phyloP scores from a whole-genome alignment of 2,888 invertebrate genomes.

The Hanleya hanleyi region DNA sequence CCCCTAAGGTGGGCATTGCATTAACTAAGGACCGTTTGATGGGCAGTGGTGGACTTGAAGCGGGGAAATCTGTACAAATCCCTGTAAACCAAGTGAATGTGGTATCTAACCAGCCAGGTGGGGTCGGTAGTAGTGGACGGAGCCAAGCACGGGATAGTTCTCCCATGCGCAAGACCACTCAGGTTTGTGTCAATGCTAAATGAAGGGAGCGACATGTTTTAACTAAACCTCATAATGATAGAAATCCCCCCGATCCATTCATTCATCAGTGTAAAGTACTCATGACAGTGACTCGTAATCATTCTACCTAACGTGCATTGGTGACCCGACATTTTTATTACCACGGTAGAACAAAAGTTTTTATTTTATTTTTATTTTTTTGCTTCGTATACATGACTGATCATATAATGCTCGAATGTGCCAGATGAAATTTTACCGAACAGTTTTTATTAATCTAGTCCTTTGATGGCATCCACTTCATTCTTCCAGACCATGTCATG shows the following conservation, averaged over 20 bases:
- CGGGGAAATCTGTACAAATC: slow-evolving; percentile 55
- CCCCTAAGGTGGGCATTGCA: slow-evolving; percentile 57
- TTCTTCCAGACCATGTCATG: neutral
- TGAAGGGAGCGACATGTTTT: slow-evolving; percentile 46
- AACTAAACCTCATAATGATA: neutral
- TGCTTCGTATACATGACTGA: too few species aligned
- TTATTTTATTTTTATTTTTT: neutral
- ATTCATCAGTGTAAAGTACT: neutral
- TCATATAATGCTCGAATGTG: too few species aligned
- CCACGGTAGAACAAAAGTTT: too few species aligned
- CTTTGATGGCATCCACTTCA: neutral
- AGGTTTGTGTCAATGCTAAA: slow-evolving; percentile 70
- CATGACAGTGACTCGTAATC: too few species aligned
- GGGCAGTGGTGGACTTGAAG: slow-evolving; percentile 4
- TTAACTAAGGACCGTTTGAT: slow-evolving; percentile 50
- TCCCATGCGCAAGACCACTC: slow-evolving; percentile 61
- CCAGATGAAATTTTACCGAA: neutral
- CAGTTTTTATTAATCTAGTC: neutral
- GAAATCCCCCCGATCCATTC: neutral
- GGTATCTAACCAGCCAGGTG: slow-evolving; percentile 44
- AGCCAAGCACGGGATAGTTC: slow-evolving; percentile 54
- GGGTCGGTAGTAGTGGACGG: slow-evolving; percentile 37
- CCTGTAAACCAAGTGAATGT: slow-evolving; percentile 64
- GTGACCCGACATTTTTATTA: too few species aligned
- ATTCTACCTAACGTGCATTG: too few species aligned